Percentiles rank a stretch among this genome's conserved stretches.
phyloP scores from a whole-genome alignment of 2,888 invertebrate genomes.

The Pyrrhia umbra region DNA sequence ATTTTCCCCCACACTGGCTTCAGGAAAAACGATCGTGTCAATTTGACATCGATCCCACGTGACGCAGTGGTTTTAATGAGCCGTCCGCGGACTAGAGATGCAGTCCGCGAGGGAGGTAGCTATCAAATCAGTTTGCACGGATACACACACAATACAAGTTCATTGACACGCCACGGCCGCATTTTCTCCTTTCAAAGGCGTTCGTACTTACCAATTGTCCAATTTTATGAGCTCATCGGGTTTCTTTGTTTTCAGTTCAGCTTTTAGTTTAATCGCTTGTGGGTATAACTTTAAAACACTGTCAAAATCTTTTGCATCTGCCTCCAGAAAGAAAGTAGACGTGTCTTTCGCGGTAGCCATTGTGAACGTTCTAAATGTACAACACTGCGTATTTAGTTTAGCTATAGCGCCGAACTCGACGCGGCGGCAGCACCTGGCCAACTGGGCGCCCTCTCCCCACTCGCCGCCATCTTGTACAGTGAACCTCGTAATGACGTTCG shows the following conservation, averaged over 20 bases:
- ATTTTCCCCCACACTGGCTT: constrained; percentile 89
- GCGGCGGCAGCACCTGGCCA: constrained; percentile 91
- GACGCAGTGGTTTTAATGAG: constrained; percentile 93
- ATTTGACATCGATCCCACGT: constrained; percentile 94
- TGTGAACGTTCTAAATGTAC: constrained; percentile 92
- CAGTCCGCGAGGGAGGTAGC: constrained; percentile 92
- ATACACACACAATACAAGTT: constrained; percentile 91
- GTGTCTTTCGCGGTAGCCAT: constrained; percentile 97
- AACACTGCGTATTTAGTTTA: constrained; percentile 90
- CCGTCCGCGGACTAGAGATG: constrained; percentile 91
- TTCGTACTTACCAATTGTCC: constrained; percentile 97
- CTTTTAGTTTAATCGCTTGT: constrained; percentile 97
- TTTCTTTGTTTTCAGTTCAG: constrained; percentile 97
- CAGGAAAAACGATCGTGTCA: constrained; percentile 90
- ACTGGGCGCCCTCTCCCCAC: constrained; percentile 90
- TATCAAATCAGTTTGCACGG: constrained; percentile 91
- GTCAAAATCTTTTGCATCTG: constrained; percentile 96
- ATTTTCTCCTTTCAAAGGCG: constrained; percentile 90
- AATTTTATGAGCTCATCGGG: constrained; percentile 98
- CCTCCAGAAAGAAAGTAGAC: constrained; percentile 98
- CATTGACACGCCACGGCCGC: constrained; percentile 91
- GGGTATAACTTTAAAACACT: constrained; percentile 97
- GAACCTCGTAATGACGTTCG: constrained; percentile 88
- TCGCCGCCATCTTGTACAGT: constrained; percentile 88
- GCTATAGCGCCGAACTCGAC: constrained; percentile 90